phyloP scores from a whole-genome alignment of 2,113 vertebrate species.

The Toxotes jaculatrix region DNA sequence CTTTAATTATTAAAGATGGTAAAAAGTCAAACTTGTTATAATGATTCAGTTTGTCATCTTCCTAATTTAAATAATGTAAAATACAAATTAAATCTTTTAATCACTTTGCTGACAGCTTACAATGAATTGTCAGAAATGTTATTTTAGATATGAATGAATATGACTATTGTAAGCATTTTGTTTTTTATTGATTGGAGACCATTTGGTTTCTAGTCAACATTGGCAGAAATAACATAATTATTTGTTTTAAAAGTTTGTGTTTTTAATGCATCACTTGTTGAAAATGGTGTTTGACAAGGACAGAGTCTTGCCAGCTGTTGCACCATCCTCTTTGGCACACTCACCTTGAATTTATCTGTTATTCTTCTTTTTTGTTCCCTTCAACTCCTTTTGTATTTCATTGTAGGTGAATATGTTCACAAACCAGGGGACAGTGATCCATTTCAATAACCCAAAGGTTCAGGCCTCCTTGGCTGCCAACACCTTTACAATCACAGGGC shows the following conservation, averaged over 20 bases:
- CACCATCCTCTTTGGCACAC: neutral
- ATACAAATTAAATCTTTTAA: no score
- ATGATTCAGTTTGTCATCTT: neutral
- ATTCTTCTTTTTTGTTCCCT: slow-evolving; percentile 37
- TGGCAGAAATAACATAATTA: neutral
- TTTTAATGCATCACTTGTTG: neutral
- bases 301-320: neutral
- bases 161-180: neutral
- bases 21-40: neutral
- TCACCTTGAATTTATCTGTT: neutral
- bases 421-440: slow-evolving; percentile 97
- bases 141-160: neutral
- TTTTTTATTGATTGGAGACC: neutral
- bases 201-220: neutral
- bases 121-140: neutral
- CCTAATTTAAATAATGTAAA: no score
- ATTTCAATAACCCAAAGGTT: slow-evolving; percentile 99
- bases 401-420: slow-evolving; percentile 98
- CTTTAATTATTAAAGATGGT: no score
- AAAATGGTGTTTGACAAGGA: no score
- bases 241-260: neutral
- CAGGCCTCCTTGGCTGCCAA: slow-evolving; percentile 97
- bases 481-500: slow-evolving; percentile 97
- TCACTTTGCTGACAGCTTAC: neutral
- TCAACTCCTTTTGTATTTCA: neutral